Base-by-base conservation (phyloP, 2,888 invertebrate genomes). In the Camponotus fellah region DNA sequence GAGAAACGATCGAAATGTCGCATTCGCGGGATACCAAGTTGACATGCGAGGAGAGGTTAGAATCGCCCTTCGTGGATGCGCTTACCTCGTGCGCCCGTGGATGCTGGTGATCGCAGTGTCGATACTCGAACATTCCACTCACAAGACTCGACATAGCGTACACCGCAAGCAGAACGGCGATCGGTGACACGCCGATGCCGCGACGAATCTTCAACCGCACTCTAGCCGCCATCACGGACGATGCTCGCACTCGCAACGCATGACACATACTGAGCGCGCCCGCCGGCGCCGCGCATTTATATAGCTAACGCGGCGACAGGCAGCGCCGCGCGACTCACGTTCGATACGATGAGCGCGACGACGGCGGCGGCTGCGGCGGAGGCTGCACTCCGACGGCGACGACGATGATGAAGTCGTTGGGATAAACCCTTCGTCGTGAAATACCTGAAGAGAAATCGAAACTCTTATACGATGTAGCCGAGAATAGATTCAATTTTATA, bases 71-170 rank as follows among this genome's bases (percentile, higher is more conserved):
- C 37, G 49, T 34, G 26, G n/a, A 34, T 76, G 62, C 62, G 95
- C 96, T 96, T 93, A 97, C 97, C 96, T 97, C 96, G 92, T 97
- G 96, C 81, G 96, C 96, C 92, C 96, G 96, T 3, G 97, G 97
- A 94, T 97, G 97, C 86, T 96, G 95, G 91, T 97, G 97, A 72
- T 95, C 96, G 94, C 97, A 97, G 65, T 94, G 94, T 37, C 92
- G 92, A 87, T 94, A 94, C 87, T 93, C 93, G 90, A 94, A 93
- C 91, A 94, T 92, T 80, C 92, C 94, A 92, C 92, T 93, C 85
- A 92, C 93, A 85, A 90, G 85, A 88, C 91, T 91, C 85, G 92
- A 91, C 91, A 91, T 86, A 88, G 90, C 92, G 91, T 92, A 87
- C 88, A 92, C 86, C 87, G 92, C 84, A 89, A 93, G 90, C 85